Percentiles rank a stretch among this genome's conserved stretches.
Conservation (phyloP, 35 echinoderm and acorn worm species). For the Amphiura filiformis region DNA sequence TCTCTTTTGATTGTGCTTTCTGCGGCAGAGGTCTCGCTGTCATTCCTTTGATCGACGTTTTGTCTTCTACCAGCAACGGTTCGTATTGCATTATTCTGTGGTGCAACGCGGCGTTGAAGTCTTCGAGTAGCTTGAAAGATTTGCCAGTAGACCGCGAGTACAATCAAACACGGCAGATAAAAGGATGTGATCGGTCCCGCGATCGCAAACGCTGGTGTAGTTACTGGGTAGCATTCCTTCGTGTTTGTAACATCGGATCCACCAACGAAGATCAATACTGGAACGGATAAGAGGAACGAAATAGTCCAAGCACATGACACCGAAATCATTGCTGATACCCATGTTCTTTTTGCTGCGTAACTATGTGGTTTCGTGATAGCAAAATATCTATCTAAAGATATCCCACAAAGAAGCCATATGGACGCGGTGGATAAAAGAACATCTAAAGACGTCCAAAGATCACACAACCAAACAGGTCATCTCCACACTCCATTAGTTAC, state of each 20-base stretch:
- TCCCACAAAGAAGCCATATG: conserved; percentile 60
- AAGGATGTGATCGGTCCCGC: conserved; percentile 22
- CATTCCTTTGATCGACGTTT: neutral
- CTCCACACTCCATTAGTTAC: conserved; percentile 36
- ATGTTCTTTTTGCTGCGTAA: conserved; percentile 63
- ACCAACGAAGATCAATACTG: conserved; percentile 28
- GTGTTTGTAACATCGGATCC: conserved; percentile 1
- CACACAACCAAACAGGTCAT: conserved; percentile 36
- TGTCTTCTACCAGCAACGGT: neutral
- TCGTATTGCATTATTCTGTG: neutral
- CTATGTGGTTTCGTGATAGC: conserved; percentile 63
- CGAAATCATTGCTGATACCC: conserved; percentile 24
- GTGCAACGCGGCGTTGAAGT: conserved; percentile 16
- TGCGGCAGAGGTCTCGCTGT: neutral
- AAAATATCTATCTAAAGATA: conserved; percentile 70
- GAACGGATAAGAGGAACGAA: conserved; percentile 22
- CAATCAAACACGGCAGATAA: conserved; percentile 47
- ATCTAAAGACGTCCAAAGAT: conserved; percentile 60
- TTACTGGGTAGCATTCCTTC: neutral
- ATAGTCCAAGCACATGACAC: conserved; percentile 61
- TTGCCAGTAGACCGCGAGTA: conserved; percentile 53
- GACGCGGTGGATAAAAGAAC: conserved; percentile 62
- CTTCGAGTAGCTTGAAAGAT: conserved; percentile 40
- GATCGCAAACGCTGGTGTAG: conserved; percentile 8
- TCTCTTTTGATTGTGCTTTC: conserved; percentile 33